Percentiles rank a stretch among this genome's conserved stretches.
phyloP scores from a whole-genome alignment of 1,140 invertebrate species.

The Calephelis virginiensis region DNA sequence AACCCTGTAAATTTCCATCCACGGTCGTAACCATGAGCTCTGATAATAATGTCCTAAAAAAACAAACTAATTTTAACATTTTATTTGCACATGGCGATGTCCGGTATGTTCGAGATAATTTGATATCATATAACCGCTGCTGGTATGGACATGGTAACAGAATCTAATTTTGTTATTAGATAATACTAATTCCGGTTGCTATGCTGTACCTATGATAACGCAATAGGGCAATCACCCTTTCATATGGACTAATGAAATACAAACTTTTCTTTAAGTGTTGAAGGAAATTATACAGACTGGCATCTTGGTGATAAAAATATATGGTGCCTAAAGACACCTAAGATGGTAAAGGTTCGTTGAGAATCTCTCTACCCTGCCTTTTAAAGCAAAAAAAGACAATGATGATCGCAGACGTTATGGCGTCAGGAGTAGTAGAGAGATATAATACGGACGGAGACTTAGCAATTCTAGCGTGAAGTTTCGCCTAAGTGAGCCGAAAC shows the following conservation, averaged over 20 bases:
- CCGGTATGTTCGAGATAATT: constrained; percentile 6
- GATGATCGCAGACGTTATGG: too few species aligned
- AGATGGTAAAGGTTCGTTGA: too few species aligned
- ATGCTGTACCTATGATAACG: constrained; percentile 21
- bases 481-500: too few species aligned
- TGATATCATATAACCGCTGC: constrained; percentile 8
- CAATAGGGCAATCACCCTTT: constrained; percentile 31
- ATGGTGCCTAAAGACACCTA: too few species aligned
- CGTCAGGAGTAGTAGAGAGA: too few species aligned
- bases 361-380: too few species aligned
- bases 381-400: too few species aligned
- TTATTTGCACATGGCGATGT: constrained; percentile 4
- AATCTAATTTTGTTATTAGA: background rate
- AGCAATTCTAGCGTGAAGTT: too few species aligned
- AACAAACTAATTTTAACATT: constrained; percentile 6
- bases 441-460: too few species aligned
- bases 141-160: constrained; percentile 10
- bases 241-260: constrained; percentile 17
- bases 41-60: constrained; percentile 12
- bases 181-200: constrained; percentile 33
- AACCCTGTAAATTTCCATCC: background rate
- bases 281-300: too few species aligned
- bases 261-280: background rate
- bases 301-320: too few species aligned
- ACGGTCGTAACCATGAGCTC: constrained; percentile 1